These are phyloP conservation scores for Pteria penguin DNA, from an alignment of 2,888 invertebrate species.

Conservation along the genomic window DNA sequence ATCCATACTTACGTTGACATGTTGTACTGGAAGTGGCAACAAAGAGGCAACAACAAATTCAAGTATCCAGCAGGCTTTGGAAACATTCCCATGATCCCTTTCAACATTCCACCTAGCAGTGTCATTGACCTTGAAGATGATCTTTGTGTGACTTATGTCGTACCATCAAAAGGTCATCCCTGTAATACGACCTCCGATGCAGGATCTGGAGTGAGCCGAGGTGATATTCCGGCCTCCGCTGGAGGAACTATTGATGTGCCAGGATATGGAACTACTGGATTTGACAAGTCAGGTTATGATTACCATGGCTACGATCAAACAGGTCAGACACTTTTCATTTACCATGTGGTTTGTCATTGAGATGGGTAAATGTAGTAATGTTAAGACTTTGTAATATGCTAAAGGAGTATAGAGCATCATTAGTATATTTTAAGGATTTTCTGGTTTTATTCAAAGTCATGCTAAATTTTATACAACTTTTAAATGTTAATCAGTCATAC, in stretches of 20 bases:
- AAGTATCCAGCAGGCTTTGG: constrained; percentile 71
- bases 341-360: too few relatives aligned
- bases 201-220: constrained; percentile 23
- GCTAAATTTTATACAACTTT: too few relatives aligned
- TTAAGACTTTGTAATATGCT: too few relatives aligned
- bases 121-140: constrained; percentile 67
- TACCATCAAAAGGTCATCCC: constrained; percentile 65
- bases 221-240: constrained; percentile 27
- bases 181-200: constrained; percentile 59
- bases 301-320: constrained; percentile 64
- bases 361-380: too few relatives aligned
- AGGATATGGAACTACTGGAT: constrained; percentile 70
- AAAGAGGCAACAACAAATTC: constrained; percentile 66
- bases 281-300: constrained; percentile 69
- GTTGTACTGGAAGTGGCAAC: constrained; percentile 75
- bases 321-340: constrained; percentile 52
- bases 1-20: constrained; percentile 73
- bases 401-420: too few relatives aligned
- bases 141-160: constrained; percentile 69
- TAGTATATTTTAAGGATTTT: too few relatives aligned
- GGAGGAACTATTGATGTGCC: constrained; percentile 60
- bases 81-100: constrained; percentile 74
- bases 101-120: constrained; percentile 68
- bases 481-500: too few relatives aligned
- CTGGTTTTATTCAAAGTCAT: too few relatives aligned